Base-by-base conservation (phyloP, 2,888 invertebrate species). In the Drosophila monieri region DNA sequence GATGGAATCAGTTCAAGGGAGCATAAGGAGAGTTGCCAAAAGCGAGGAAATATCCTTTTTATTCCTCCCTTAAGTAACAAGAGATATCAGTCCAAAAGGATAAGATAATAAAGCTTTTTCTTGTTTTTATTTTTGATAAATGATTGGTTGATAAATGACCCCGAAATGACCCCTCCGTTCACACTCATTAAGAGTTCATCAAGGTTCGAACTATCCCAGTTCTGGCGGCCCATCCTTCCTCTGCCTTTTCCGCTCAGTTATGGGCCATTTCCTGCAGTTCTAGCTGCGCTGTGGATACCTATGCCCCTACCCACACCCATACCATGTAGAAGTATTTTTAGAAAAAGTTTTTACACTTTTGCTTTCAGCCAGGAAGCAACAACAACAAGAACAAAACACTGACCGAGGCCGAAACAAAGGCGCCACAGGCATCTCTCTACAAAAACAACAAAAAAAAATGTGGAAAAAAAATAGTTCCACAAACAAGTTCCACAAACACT, bases 261-360 rank as follows among this genome's bases (percentile, higher is more conserved):
- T 66, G 51, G 37, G 41, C 51, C 44, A 65, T 64, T 74, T 76
- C 47, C 60, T 57, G 57, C 39, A 57, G 48, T 27, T 32, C 15
- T 43, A 15, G 39, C 15, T 41, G n/a, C 23, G 12, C 41, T 54
- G 43, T 1, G 9, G 2, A 3, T 30, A 30, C 27, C 27, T 37
- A 18, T 39, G 18, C 39, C 35, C n/a, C n/a, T n/a, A n/a, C n/a
- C n/a, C n/a, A n/a, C n/a, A n/a, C n/a, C n/a, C n/a, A n/a, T 25
- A 23, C 43, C 52, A 41, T 56, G 57, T 49, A 37, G 43, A 64
- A 64, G 48, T 80, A 80, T 78, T 78, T 80, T 68, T 70, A 80
- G 65, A 70, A 30, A 39, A 76, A 67, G 53, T 65, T 67, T 67
- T 60, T 51, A 65, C 62, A 80, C 76, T 78, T 70, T 78, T 80